Conservation (phyloP, 2,888 invertebrate genomes). For the Hoplodrina blanda region DNA sequence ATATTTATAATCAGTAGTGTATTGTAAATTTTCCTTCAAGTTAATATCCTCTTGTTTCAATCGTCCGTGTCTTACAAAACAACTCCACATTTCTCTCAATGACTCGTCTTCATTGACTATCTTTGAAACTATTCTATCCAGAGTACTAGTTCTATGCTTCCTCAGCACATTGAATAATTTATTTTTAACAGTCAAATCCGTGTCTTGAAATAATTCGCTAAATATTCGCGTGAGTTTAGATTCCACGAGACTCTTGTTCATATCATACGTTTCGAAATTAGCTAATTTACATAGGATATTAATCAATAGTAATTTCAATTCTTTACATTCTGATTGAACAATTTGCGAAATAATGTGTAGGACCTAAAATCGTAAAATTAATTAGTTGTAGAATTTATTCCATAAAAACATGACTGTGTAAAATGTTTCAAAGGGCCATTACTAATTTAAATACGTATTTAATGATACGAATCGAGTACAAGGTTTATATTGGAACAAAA, state of each 20-base stretch:
- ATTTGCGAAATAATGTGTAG: conserved; percentile 74
- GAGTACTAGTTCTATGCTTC: conserved; percentile 54
- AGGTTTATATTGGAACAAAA: conserved; percentile 14
- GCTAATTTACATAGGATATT: conserved; percentile 75
- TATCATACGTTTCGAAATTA: conserved; percentile 60
- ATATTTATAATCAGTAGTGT: conserved; percentile 58
- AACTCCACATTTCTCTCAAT: conserved; percentile 65
- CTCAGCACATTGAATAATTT: conserved; percentile 65
- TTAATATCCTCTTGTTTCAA: conserved; percentile 30
- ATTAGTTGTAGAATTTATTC: conserved; percentile 25
- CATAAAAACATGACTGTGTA: conserved; percentile 11
- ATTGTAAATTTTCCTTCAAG: conserved; percentile 61
- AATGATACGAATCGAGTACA: conserved; percentile 25
- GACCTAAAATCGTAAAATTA: conserved; percentile 70
- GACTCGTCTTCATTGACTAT: conserved; percentile 64
- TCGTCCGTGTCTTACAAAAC: conserved; percentile 51
- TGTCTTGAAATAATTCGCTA: conserved; percentile 65
- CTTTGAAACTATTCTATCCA: conserved; percentile 65
- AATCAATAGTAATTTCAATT: conserved; percentile 73
- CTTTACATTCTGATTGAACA: conserved; percentile 71
- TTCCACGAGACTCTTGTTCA: conserved; percentile 64
- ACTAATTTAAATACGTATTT: conserved; percentile 1
- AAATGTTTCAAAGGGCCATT: conserved; percentile 27
- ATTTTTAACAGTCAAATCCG: conserved; percentile 65
- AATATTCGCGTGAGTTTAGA: conserved; percentile 65